These are phyloP conservation scores for Hypothenemus hampei DNA, from an alignment of 1,140 invertebrate genomes.

Conservation along the genomic window DNA sequence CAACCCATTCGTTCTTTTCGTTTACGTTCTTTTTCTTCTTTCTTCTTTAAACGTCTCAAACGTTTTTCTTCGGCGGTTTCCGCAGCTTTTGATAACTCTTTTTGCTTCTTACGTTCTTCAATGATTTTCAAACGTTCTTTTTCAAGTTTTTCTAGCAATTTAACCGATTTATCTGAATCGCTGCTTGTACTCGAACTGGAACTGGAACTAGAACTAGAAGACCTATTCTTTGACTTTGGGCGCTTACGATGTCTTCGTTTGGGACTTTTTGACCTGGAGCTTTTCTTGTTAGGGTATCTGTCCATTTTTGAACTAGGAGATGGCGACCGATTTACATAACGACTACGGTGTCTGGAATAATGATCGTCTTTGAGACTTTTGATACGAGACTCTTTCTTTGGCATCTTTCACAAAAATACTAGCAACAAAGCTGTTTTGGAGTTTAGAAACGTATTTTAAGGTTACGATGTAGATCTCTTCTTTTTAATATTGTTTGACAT, in stretches of 20 bases:
- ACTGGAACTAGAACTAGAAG: neutral
- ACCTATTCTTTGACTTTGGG: neutral
- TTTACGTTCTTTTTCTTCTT: slow-evolving; percentile 86
- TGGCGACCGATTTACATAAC: slow-evolving; percentile 3
- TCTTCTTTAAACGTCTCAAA: slow-evolving; percentile 77
- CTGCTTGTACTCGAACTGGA: slow-evolving; percentile 1
- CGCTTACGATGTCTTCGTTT: neutral
- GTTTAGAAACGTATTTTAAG: no score
- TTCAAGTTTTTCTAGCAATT: slow-evolving; percentile 67
- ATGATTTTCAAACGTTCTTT: slow-evolving; percentile 61
- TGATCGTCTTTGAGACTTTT: neutral
- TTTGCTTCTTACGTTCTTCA: slow-evolving; percentile 66
- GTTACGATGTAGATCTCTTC: no score
- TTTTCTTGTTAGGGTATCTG: neutral
- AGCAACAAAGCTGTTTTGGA: no score
- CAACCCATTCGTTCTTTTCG: slow-evolving; percentile 89
- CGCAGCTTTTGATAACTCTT: slow-evolving; percentile 79
- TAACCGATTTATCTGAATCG: slow-evolving; percentile 51
- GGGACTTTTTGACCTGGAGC: neutral
- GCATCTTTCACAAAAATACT: no score
- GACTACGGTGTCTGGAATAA: slow-evolving; percentile 1
- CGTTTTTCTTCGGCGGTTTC: slow-evolving; percentile 94
- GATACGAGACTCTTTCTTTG: no score
- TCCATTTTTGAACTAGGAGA: slow-evolving; percentile 2
- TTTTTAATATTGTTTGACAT: no score